A percentile compares a stretch with the other conserved stretches of the same genome.
Conservation (phyloP, 2,888 invertebrate genomes). For the Ceriagrion tenellum region DNA sequence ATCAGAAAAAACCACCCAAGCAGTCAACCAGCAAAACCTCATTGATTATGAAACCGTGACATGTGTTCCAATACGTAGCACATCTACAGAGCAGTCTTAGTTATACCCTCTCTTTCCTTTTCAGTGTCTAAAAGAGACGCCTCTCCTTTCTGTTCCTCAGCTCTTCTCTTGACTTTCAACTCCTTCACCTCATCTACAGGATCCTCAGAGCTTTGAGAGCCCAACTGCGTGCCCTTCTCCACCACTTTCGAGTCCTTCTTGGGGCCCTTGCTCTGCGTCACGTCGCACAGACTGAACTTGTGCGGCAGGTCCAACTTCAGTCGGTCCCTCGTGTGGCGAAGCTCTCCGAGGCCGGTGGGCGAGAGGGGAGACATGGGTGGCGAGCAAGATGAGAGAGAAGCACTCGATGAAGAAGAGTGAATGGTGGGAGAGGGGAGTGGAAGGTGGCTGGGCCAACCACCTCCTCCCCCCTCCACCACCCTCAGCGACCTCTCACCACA, state of each 20-base stretch:
- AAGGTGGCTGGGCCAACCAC: constrained; percentile 66
- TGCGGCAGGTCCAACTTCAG: constrained; percentile 85
- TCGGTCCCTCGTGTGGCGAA: constrained; percentile 86
- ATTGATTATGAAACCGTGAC: neutral
- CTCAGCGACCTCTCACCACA: no score
- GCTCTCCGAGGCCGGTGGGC: constrained; percentile 81
- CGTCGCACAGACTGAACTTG: constrained; percentile 44
- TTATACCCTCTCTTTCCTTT: constrained; percentile 80
- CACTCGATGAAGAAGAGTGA: constrained; percentile 72
- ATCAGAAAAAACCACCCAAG: neutral
- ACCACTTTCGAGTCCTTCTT: neutral
- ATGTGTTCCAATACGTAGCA: neutral
- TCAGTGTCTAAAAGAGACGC: constrained; percentile 83
- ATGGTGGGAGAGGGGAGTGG: constrained; percentile 58
- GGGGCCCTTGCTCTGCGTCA: neutral
- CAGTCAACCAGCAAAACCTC: neutral
- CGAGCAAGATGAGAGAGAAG: constrained; percentile 71
- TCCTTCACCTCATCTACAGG: constrained; percentile 16
- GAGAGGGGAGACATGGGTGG: constrained; percentile 76
- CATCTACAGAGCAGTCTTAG: constrained; percentile 40
- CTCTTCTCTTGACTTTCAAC: constrained; percentile 6
- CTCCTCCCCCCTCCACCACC: neutral
- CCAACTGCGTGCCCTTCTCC: neutral
- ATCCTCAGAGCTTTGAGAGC: neutral
- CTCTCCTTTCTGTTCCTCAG: constrained; percentile 77